Base-by-base conservation (phyloP, 2,888 invertebrate genomes). In the Acrobasis consociella region DNA sequence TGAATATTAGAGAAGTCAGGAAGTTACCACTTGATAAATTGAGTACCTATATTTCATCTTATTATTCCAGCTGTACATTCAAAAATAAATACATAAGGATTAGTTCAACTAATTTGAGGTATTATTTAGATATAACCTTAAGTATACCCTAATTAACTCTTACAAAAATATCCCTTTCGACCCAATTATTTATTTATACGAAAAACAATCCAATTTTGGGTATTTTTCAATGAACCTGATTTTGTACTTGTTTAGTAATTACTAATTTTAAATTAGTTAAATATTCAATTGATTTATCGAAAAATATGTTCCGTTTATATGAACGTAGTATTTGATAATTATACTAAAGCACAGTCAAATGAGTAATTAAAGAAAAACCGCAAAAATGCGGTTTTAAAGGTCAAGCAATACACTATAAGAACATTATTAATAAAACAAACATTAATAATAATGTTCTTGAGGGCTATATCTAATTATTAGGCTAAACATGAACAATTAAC, bases 201-300 rank as follows among this genome's bases (percentile, higher is more conserved):
- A 11, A 46, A 46, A 46, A 13, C 11, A 46, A 46, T 46, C n/a
- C 11, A 42, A 11, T n/a, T 46, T 46, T 5, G 9, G 1, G 46
- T 3, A 1, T n/a, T 52, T 50, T 50, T 16, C 7, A 31, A 31
- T 31, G 22, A 22, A 50, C n/a, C 16, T 17, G 13, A 31, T 63
- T 70, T 78, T 77, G 72, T 77, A 78, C 76, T 73, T 73, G 59
- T 71, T 71, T 70, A 74, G 71, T 73, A n/a, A n/a, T n/a, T n/a
- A n/a, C n/a, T n/a, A n/a, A n/a, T n/a, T n/a, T 71, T 64, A 62
- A 69, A 31, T 31, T 31, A 31, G 31, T n/a, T 52, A 11, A n/a
- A 13, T n/a, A 51, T 31, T 52, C 10, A 37, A 52, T 31, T 52
- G 22, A 37, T 37, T 13, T 16, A 50, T 65, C 62, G 49, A 62